These are phyloP conservation scores for Hedya salicella DNA, from an alignment of 2,888 invertebrate genomes.

Conservation along the genomic window DNA sequence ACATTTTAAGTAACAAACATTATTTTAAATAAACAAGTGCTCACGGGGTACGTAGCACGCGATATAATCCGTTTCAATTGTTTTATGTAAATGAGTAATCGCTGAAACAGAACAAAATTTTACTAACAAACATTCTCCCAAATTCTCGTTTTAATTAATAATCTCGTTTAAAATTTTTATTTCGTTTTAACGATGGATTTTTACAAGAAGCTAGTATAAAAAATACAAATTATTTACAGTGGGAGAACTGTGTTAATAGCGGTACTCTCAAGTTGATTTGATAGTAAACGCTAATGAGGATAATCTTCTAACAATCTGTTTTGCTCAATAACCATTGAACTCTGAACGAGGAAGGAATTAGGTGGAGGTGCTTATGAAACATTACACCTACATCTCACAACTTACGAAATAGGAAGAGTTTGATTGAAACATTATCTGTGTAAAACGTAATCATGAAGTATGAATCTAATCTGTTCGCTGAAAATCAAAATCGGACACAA, in stretches of 20 bases:
- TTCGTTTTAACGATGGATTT: not conserved
- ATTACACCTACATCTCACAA: conserved; percentile 5
- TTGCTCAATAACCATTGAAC: conserved; percentile 42
- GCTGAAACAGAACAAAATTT: too few species aligned
- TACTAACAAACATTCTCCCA: too few species aligned
- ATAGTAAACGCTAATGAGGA: conserved; percentile 26
- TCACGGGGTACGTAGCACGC: too few species aligned
- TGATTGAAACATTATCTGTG: conserved; percentile 1
- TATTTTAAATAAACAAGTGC: too few species aligned
- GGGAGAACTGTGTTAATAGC: conserved; percentile 21
- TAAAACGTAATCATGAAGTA: not conserved
- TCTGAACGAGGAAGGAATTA: conserved; percentile 43
- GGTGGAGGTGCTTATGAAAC: conserved; percentile 21
- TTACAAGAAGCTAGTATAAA: not conserved
- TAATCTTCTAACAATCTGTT: conserved; percentile 29
- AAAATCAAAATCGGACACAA: conserved; percentile 1
- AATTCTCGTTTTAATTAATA: too few species aligned
- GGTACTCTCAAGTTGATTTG: not conserved
- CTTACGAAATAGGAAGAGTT: not conserved
- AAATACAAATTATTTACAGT: conserved; percentile 19
- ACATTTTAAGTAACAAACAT: too few species aligned
- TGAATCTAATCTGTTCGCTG: not conserved
- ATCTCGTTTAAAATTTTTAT: too few species aligned
- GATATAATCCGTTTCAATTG: too few species aligned
- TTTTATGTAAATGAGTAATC: too few species aligned